A percentile compares a stretch with the other conserved stretches of the same genome.
These are phyloP conservation scores for Tenualosa ilisha DNA, from an alignment of 2,797 vertebrate species.

Conservation along the genomic window DNA sequence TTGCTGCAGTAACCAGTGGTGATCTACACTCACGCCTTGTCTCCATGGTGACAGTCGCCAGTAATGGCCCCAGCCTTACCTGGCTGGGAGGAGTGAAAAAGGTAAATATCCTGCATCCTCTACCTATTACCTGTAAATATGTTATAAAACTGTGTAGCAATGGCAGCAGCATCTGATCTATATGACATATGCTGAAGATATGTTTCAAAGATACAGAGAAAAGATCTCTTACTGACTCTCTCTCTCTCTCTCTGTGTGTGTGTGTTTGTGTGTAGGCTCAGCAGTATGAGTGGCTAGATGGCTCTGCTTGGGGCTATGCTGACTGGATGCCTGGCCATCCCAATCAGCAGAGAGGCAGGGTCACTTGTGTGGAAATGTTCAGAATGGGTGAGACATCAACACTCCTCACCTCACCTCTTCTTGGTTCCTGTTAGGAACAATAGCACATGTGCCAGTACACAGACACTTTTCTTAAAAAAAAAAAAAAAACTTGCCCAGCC, in stretches of 20 bases:
- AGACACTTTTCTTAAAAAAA: neutral
- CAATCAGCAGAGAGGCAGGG: conserved; percentile 55
- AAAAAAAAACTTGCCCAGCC: too few relatives aligned
- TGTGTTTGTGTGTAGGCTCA: conserved; percentile 58
- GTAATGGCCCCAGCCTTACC: conserved; percentile 58
- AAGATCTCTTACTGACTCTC: neutral
- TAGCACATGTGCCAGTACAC: neutral
- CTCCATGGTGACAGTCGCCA: conserved; percentile 65
- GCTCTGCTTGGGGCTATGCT: conserved; percentile 68
- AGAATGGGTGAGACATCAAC: conserved; percentile 58
- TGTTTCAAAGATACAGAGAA: neutral
- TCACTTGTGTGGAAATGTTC: conserved; percentile 72
- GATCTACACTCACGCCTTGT: conserved; percentile 66
- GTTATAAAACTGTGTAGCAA: conserved; percentile 58
- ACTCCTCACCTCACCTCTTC: neutral
- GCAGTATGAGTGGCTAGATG: conserved; percentile 66
- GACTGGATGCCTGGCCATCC: conserved; percentile 73
- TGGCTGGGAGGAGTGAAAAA: conserved; percentile 71
- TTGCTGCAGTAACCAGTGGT: conserved; percentile 63
- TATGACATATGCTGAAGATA: neutral
- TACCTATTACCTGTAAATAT: conserved; percentile 39
- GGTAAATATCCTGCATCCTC: conserved; percentile 52
- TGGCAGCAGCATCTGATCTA: neutral
- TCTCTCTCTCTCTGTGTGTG: too few relatives aligned
- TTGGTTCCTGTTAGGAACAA: neutral